These are phyloP conservation scores for Natator depressus DNA, from an alignment of 2,113 vertebrate species.

Conservation along the genomic window DNA sequence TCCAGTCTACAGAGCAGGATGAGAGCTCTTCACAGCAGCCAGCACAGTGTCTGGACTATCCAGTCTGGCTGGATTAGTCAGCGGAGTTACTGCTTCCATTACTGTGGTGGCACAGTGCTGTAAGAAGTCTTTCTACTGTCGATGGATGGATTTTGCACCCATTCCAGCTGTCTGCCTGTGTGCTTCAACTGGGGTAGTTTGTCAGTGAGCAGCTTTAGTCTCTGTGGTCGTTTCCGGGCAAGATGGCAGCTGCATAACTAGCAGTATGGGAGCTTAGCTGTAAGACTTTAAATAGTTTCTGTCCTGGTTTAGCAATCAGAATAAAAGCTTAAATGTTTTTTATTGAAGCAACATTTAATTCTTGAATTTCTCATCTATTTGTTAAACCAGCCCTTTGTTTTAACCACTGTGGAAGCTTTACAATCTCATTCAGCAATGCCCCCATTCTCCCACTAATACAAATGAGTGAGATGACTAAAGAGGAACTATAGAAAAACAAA, in stretches of 20 bases:
- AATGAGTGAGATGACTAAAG: background rate
- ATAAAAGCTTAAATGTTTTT: background rate
- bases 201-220: background rate
- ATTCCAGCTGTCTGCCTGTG: background rate
- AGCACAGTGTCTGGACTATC: rapidly evolving
- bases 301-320: background rate
- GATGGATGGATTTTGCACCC: background rate
- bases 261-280: rapidly evolving
- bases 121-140: background rate
- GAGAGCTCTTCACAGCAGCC: background rate
- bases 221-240: background rate
- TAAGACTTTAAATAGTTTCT: background rate
- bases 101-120: background rate
- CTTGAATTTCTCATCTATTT: background rate
- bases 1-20: background rate
- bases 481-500: background rate
- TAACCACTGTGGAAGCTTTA: background rate
- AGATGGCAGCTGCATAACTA: background rate
- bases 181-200: background rate
- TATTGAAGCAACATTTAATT: background rate
- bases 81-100: background rate
- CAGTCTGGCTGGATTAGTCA: background rate
- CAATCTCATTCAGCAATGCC: background rate
- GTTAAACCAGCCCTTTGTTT: background rate
- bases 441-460: background rate